Base-by-base conservation (phyloP, 2,113 vertebrate species). In the Leiothrix lutea region DNA sequence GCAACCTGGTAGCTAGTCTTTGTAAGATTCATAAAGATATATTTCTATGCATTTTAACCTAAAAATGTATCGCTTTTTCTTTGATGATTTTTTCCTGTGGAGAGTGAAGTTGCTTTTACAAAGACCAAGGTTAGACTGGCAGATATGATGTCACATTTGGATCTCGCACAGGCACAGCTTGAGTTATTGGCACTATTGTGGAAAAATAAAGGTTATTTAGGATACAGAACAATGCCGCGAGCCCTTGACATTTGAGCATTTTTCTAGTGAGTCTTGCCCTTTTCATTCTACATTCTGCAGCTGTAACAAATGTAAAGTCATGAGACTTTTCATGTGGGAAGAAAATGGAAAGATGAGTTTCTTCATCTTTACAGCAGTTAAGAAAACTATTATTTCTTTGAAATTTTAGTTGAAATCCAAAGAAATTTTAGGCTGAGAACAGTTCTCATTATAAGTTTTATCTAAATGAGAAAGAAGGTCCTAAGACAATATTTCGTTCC, bases 141-240 rank as follows among this genome's bases (percentile, higher is more conserved):
- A 90, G 62, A 64, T 90, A 88, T 81, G 73, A 92, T 70, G 67
- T 86, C 67, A 88, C 57, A 35, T 86, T 97, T 92, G 95, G 87
- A 95, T 92, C 80, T 86, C 21, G 21, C 33, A 38, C 31, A 95
- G 48, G 80, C 88, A 93, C 89, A 94, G 94, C 80, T 92, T 90
- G 91, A 91, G 54, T 94, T 92, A 91, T 65, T 94, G 90, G 79
- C 86, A 86, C 44, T 90, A 21, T 5, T 64, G 82, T 71, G 48
- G 50, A n/a, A 91, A 91, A 93, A 95, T 61, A 96, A 94, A 97
- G 89, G 92, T 89, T 94, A 78, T 80, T 93, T 95, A 92, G 69
- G 44, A 82, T 91, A 86, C 56, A 54, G 80, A 94, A 94, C 90
- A 94, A 87, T 94, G 92, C 87, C 2, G 2, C 0, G 1, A 91